Base-by-base conservation (phyloP, 2,113 vertebrate genomes). In the Leucoraja erinaceus region DNA sequence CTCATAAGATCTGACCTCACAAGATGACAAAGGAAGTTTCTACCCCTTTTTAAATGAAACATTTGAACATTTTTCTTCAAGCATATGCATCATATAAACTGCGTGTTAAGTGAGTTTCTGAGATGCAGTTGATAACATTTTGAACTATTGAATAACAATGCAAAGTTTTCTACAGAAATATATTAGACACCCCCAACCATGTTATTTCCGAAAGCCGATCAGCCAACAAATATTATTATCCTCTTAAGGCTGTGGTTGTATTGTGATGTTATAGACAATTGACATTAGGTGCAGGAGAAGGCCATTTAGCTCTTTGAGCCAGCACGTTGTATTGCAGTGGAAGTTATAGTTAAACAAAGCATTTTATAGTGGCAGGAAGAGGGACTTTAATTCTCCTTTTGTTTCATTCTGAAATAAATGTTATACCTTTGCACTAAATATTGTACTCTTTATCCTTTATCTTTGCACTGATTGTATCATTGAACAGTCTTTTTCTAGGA, bases 21-120 rank as follows among this genome's bases (percentile, higher is more conserved):
- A 88, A 63, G 59, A 66, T 88, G 83, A 66, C 83, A 88, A 88
- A 88, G 83, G 28, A 88, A 66, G 31, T 63, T 88, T 88, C 83
- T 18, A 88, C n/a, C n/a, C 28, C 31, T 88, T 61, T 31, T 56
- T 66, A 88, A 88, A 59, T n/a, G 28, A 88, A 86, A 86, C 12
- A 18, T 18, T 28, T 14, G 31, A 63, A 31, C 59, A 66, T 63
- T 31, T 88, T 88, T 88, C 28, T 31, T 12, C 70, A 25, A 28
- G 20, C 88, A 47, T 66, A 22, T 18, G 47, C 54, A 38, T 16
- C 47, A 83, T 56, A 56, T 56, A 83, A 83, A 91, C 25, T 25
- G 63, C 10, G 70, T 47, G 33, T 91, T 88, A 70, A 38, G 25
- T 72, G 18, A 91, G 8, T 22, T 9, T 6, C 88, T 47, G 18